Conservation (phyloP, 2,113 vertebrate species). For the Sterna hirundo region DNA sequence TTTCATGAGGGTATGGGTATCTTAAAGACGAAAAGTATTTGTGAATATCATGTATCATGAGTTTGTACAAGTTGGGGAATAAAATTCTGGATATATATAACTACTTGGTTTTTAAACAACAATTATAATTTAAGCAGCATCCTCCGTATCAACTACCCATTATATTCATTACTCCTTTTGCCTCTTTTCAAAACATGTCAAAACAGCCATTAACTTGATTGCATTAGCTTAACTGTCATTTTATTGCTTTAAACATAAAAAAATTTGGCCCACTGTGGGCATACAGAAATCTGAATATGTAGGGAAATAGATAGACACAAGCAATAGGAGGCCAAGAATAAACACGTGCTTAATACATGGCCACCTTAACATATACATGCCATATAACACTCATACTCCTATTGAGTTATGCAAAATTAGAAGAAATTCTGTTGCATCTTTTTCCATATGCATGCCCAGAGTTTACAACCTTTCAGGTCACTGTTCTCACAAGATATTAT, state of each 20-base stretch:
- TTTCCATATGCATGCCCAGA: not conserved
- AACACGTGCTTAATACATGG: not conserved
- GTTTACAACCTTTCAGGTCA: not conserved
- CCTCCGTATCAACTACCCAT: not conserved
- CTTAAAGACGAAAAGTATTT: not conserved
- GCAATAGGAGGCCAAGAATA: not conserved
- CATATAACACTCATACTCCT: not conserved
- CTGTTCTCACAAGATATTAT: not conserved
- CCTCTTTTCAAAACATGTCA: not conserved
- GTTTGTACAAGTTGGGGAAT: not conserved
- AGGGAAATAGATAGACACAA: not conserved
- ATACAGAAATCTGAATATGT: not conserved
- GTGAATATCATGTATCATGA: not conserved
- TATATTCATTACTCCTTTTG: not conserved
- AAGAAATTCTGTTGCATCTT: not conserved
- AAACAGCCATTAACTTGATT: not conserved
- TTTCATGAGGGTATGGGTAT: not conserved
- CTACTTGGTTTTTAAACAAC: not conserved
- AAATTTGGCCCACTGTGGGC: not conserved
- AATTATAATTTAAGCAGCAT: not conserved
- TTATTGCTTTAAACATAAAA: not conserved
- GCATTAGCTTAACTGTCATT: not conserved
- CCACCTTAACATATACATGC: not conserved
- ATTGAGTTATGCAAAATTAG: not conserved
- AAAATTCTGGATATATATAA: not conserved